A percentile compares a stretch with the other conserved stretches of the same genome.
These are phyloP conservation scores for Macquaria ambigua DNA, from an alignment of 2,113 vertebrate species.

Conservation along the genomic window DNA sequence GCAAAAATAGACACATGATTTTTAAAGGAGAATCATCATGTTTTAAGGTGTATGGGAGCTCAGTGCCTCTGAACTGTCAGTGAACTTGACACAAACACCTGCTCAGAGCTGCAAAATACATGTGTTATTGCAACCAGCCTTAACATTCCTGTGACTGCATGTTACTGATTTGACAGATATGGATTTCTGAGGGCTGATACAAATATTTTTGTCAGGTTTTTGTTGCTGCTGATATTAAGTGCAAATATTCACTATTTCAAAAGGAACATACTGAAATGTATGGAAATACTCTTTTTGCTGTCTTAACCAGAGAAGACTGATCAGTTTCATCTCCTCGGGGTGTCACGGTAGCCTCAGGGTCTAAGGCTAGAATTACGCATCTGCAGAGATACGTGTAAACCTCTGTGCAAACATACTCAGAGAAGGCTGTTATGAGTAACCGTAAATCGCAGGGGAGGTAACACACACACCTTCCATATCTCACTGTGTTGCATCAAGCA, in stretches of 20 bases:
- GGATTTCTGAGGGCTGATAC: neutral
- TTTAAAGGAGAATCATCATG: neutral
- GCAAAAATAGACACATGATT: slow-evolving; percentile 46
- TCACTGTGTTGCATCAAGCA: neutral
- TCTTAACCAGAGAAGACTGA: neutral
- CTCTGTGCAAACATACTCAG: neutral
- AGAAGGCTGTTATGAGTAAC: neutral
- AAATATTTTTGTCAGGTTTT: neutral
- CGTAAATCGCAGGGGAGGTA: neutral
- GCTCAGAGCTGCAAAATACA: neutral
- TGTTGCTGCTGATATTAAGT: neutral
- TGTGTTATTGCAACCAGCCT: neutral
- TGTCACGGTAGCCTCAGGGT: neutral
- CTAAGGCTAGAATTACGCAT: neutral
- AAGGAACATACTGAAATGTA: neutral
- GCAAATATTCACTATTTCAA: neutral
- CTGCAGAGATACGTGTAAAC: neutral
- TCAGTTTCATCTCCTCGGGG: neutral
- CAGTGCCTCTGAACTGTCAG: slow-evolving; percentile 12
- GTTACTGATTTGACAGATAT: neutral
- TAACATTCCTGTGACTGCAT: neutral
- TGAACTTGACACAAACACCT: neutral
- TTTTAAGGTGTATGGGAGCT: neutral
- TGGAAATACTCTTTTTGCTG: neutral
- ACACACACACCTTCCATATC: neutral